Conservation (phyloP, 2,113 vertebrate genomes). For the Labrus mixtus region DNA sequence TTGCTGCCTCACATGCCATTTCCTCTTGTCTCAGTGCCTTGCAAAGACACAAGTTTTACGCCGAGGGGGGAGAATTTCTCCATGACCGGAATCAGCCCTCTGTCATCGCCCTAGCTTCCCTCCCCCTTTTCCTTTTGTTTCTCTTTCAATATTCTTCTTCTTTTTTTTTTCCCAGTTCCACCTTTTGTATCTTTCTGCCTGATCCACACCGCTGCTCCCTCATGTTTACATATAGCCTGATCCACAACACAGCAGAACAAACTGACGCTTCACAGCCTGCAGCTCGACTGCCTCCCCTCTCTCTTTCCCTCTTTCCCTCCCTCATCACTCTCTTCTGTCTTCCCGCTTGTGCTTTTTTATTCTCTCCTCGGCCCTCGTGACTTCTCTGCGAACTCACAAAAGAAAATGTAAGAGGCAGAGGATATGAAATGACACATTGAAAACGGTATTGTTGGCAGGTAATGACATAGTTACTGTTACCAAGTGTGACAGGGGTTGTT, state of each 20-base stretch:
- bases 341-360: background rate
- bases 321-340: conserved; percentile 13
- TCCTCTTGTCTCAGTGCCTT: conserved; percentile 43
- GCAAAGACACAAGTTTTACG: conserved; percentile 50
- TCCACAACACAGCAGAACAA: conserved; percentile 62
- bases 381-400: conserved; percentile 9
- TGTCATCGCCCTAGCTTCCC: conserved; percentile 37
- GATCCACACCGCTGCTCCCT: conserved; percentile 63
- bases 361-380: conserved; percentile 13
- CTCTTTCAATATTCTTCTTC: conserved; percentile 36
- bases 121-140: conserved; percentile 42
- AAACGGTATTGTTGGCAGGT: conserved; percentile 48
- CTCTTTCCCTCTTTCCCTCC: background rate
- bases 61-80: conserved; percentile 53
- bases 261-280: conserved; percentile 50
- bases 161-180: background rate
- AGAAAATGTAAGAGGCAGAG: conserved; percentile 10
- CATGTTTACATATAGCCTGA: conserved; percentile 71
- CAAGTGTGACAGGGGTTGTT: background rate
- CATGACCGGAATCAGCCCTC: conserved; percentile 55
- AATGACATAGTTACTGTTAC: conserved; percentile 37
- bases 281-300: conserved; percentile 19
- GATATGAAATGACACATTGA: conserved; percentile 42
- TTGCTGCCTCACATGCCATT: conserved; percentile 61
- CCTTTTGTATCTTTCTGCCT: conserved; percentile 65